Evolutionary conservation across 2,888 invertebrate species (phyloP).

Genomic region (Conistra vaccinii): DNA sequence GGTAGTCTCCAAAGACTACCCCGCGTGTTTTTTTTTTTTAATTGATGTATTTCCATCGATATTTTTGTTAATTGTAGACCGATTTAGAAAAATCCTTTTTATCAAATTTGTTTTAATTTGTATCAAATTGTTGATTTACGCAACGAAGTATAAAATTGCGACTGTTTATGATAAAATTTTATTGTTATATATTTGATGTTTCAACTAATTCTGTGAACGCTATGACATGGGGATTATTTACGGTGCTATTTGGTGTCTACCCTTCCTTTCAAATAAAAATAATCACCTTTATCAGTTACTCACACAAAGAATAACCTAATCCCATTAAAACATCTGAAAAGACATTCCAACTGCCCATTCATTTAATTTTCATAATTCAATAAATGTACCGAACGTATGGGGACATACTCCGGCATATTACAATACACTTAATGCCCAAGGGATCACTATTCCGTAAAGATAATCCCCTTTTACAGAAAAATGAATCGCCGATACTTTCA

Average conservation of each 20-base stretch:
- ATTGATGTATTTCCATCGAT: too few relatives aligned
- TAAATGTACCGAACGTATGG: slow-evolving; percentile 46
- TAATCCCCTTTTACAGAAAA: slow-evolving; percentile 89
- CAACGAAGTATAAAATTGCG: not conserved
- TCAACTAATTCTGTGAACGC: not conserved
- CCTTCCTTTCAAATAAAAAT: not conserved
- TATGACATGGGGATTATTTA: not conserved
- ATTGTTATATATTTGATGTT: not conserved
- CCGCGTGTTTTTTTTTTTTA: too few relatives aligned
- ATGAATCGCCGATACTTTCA: slow-evolving; percentile 85
- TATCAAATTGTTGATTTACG: not conserved
- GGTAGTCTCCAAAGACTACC: too few relatives aligned
- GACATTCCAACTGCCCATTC: slow-evolving; percentile 22
- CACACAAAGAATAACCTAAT: not conserved
- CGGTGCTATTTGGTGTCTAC: not conserved
- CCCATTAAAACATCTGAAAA: slow-evolving; percentile 3
- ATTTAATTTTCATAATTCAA: slow-evolving; percentile 58
- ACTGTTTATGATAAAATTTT: not conserved
- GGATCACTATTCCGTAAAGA: slow-evolving; percentile 85
- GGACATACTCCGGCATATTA: slow-evolving; percentile 73
- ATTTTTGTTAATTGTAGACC: too few relatives aligned
- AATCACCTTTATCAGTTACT: not conserved
- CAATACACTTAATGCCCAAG: slow-evolving; percentile 83
- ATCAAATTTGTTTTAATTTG: not conserved
- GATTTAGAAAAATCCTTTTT: not conserved